phyloP scores from a whole-genome alignment of 2,888 invertebrate genomes.

The Acrobasis suavella region DNA sequence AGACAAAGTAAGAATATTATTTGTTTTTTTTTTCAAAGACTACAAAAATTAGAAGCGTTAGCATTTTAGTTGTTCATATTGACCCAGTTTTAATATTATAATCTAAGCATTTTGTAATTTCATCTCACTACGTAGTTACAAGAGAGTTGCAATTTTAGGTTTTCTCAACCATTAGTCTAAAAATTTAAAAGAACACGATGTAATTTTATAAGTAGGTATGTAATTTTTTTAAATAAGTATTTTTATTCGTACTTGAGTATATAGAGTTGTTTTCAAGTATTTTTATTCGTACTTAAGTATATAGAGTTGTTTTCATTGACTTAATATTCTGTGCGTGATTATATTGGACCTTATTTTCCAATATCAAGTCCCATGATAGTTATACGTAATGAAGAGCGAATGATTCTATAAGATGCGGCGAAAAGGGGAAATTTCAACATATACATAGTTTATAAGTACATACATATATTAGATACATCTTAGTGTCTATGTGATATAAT shows the following conservation, averaged over 20 bases:
- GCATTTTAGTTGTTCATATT: too few species aligned
- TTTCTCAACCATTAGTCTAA: neutral
- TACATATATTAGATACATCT: constrained; percentile 19
- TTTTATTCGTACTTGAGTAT: too few species aligned
- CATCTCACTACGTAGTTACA: neutral
- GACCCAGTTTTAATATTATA: too few species aligned
- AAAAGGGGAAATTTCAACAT: constrained; percentile 4
- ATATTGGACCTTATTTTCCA: constrained; percentile 47
- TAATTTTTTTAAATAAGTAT: too few species aligned
- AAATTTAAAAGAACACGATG: neutral
- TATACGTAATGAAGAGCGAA: constrained; percentile 8
- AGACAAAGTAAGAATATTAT: too few species aligned
- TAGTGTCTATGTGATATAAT: constrained; percentile 13
- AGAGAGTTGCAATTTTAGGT: constrained; percentile 8
- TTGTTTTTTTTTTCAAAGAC: too few species aligned
- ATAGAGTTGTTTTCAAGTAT: too few species aligned
- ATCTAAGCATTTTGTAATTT: neutral
- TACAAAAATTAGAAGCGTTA: too few species aligned
- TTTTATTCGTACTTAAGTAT: too few species aligned
- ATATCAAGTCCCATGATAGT: constrained; percentile 31
- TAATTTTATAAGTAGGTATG: neutral
- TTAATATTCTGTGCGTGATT: constrained; percentile 55
- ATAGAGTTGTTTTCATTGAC: neutral
- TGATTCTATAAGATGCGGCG: constrained; percentile 10
- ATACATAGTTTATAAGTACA: constrained; percentile 19